Evolutionary conservation across 2,888 invertebrate species (phyloP), one percentile per base, ranked within the genome.

Genomic region (Drosophila maculinotata): DNA sequence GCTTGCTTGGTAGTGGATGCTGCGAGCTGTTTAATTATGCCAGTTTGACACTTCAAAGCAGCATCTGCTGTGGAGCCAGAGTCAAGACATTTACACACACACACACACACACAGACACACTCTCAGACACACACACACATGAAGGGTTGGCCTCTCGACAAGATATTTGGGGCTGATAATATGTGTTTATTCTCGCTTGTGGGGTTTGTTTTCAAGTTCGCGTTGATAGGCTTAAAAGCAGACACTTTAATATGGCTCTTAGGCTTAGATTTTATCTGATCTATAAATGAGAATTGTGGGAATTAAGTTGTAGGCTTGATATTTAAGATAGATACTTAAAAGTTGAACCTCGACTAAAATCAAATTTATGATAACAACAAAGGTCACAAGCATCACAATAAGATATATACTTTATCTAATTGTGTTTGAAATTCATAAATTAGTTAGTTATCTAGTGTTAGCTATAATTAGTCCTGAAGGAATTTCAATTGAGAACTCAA

Each of bases 1-100:
- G 51, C 25, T 8, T 36, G 56, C 41, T n/a, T 57, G 33, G 12
- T 39, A 30, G 42, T 47, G 52, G 38, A 36, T 33, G 65, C 76
- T 69, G 68, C 53, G 66, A 76, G 65, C 79, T 70, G 78, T 75
- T 86, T 87, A 88, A 87, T 82, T 88, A 88, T 89, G 87, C 88
- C 89, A 76, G 73, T 78, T 80, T 89, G 89, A 89, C 88, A 89
- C 88, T 90, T 87, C 89, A 89, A 89, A 88, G 89, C 81, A 85
- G 83, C 79, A 69, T 57, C 67, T 72, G 73, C 39, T 31, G 42
- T 25, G 31, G 33, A 44, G 49, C 35, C 53, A 31, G 25, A 3
- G 33, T 39, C 63, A 51, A 41, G 52, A 60, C 17, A 33, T 38
- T 41, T 45, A 20, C 47, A 38, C 39, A 41, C 41, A 17, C 44